Conservation (phyloP, 2,797 vertebrate genomes). For the Rhinogobio ventralis region DNA sequence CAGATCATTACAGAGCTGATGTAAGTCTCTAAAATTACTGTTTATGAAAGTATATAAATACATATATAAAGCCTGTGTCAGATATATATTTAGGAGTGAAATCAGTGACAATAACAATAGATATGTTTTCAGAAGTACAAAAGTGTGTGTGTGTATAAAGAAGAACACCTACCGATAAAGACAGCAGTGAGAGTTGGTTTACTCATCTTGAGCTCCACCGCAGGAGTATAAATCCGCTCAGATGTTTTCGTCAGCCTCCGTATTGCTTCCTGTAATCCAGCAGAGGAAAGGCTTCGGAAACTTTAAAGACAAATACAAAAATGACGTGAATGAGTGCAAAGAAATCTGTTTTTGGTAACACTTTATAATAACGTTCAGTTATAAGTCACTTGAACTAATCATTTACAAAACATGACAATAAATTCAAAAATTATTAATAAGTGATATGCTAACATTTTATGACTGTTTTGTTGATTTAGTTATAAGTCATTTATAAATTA, state of each 20-base stretch:
- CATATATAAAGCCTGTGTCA: not conserved
- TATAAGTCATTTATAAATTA: too few relatives aligned
- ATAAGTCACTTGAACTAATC: too few relatives aligned
- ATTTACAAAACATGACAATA: too few relatives aligned
- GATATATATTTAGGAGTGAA: not conserved
- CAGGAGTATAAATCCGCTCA: slow-evolving; percentile 56
- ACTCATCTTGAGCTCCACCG: slow-evolving; percentile 69
- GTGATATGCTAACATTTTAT: too few relatives aligned
- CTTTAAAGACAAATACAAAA: slow-evolving; percentile 23
- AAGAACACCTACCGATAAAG: slow-evolving; percentile 71
- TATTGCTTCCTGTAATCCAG: slow-evolving; percentile 43
- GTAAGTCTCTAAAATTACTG: not conserved
- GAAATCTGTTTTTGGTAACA: too few relatives aligned
- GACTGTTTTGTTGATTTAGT: too few relatives aligned
- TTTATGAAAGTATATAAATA: not conserved
- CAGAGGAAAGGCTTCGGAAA: slow-evolving; percentile 45
- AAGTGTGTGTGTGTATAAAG: too few relatives aligned
- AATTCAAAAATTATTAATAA: too few relatives aligned
- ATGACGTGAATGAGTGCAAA: not conserved
- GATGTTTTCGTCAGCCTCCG: slow-evolving; percentile 60
- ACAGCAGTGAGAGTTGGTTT: slow-evolving; percentile 67
- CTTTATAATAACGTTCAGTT: too few relatives aligned
- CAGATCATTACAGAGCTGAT: not conserved
- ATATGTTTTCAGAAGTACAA: not conserved
- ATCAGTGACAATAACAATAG: not conserved